Evolutionary conservation across 2,113 vertebrate genomes (phyloP).

Genomic region (Stegastes partitus): DNA sequence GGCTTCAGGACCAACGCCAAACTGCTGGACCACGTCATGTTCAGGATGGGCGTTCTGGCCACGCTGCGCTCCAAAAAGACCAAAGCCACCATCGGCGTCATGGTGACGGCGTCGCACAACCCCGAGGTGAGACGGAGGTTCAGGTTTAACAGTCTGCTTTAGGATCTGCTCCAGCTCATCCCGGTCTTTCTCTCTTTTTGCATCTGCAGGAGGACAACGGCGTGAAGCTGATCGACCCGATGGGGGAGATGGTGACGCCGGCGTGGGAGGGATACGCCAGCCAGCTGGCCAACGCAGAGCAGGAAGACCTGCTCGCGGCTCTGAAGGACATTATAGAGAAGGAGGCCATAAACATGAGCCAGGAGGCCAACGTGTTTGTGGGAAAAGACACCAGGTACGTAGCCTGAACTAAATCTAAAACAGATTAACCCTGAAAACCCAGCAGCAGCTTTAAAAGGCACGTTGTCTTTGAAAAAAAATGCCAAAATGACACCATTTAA

Average conservation of each 20-base stretch:
- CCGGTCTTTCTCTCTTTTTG: not conserved
- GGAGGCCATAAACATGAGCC: slow-evolving; percentile 86
- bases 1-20: slow-evolving; percentile 90
- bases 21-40: slow-evolving; percentile 93
- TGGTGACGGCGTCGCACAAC: slow-evolving; percentile 98
- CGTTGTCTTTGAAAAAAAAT: too few relatives aligned
- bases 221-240: slow-evolving; percentile 93
- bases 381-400: slow-evolving; percentile 94
- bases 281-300: slow-evolving; percentile 91
- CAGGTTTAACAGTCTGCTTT: too few relatives aligned
- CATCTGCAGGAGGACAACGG: slow-evolving; percentile 93
- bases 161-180: not conserved
- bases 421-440: not conserved
- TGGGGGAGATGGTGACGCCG: slow-evolving; percentile 94
- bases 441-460: too few relatives aligned
- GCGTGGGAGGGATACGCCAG: slow-evolving; percentile 94
- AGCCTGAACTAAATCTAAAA: not conserved
- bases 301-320: slow-evolving; percentile 80
- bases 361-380: slow-evolving; percentile 86
- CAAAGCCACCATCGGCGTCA: slow-evolving; percentile 89
- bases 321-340: slow-evolving; percentile 87
- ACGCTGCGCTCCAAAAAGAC: slow-evolving; percentile 89
- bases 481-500: too few relatives aligned
- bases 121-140: slow-evolving; percentile 87
- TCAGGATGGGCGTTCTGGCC: slow-evolving; percentile 95